Percentiles rank a stretch among this genome's conserved stretches.
phyloP scores from a whole-genome alignment of 2,113 vertebrate species.

The Lepidothrix coronata region DNA sequence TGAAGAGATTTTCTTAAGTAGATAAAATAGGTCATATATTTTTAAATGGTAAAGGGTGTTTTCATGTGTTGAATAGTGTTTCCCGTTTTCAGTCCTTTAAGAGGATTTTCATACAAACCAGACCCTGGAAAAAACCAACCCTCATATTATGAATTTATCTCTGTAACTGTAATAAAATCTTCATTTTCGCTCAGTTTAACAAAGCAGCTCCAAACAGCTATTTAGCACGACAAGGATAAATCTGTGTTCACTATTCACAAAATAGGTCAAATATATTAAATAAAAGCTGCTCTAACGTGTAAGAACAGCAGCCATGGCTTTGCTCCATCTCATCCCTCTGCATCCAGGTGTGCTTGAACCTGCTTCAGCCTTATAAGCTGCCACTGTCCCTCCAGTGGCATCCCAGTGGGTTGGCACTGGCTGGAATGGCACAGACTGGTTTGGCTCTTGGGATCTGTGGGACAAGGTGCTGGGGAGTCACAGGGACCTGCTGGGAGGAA shows the following conservation, averaged over 20 bases:
- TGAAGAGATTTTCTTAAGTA: slow-evolving; percentile 2
- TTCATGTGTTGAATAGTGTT: neutral
- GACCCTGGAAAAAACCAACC: neutral
- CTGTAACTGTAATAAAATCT: neutral
- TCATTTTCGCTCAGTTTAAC: neutral
- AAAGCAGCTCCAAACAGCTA: neutral
- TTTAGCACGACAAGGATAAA: neutral
- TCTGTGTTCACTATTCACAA: neutral
- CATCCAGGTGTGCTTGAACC: neutral
- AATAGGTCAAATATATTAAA: neutral
- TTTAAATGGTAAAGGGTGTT: neutral
- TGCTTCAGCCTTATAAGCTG: fast-evolving
- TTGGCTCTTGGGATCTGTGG: fast-evolving
- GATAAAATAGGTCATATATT: slow-evolving; percentile 9
- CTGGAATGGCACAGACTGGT: neutral
- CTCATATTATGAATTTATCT: neutral
- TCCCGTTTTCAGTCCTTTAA: neutral
- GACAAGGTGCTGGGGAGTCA: neutral
- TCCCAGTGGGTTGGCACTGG: fast-evolving
- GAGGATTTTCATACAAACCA: neutral
- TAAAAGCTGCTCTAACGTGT: no score
- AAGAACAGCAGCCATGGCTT: neutral
- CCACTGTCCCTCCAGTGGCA: neutral
- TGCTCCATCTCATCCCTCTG: neutral
- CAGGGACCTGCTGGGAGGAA: neutral